Base-by-base conservation (phyloP, 2,113 vertebrate species). In the Cyphomyrus plagiostoma region DNA sequence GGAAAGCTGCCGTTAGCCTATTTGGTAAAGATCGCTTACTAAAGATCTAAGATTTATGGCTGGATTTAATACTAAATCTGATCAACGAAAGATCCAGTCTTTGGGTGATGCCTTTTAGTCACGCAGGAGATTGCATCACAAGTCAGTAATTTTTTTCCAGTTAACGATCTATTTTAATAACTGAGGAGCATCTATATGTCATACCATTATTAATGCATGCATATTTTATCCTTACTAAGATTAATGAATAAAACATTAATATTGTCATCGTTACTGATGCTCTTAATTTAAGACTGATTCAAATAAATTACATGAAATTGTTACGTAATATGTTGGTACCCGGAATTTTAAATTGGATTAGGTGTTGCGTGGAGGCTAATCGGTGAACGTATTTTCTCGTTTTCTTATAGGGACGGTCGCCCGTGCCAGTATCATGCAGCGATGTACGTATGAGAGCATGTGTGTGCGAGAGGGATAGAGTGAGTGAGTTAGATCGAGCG, bases 231-330 rank as follows among this genome's bases (percentile, higher is more conserved):
- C 11, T 80, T 80, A 80, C 35, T 80, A 80, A 80, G 74, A 42
- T 80, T 80, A 80, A 80, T 80, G 39, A 80, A 80, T 80, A 80
- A 80, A 80, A 80, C 74, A 80, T 80, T 19, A 80, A 42, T 80
- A 42, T 19, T 19, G 15, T 15, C 74, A 80, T 80, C 74, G 74
- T 80, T 80, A 80, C 39, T 42, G 39, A 42, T 80, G 74, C 35
- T 80, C 15, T 80, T 80, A 39, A 80, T 42, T 80, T 80, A 80
- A 39, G 35, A 42, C 5, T 80, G 74, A 80, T 80, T 80, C 74
- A 80, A 80, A 80, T 19, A 80, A 80, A 80, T 39, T 17, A 80
- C 62, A 70, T 70, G 13, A 42, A 80, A 80, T 42, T 80, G 74
- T 80, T 80, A 80, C 74, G 74, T 42, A 80, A 80, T 39, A 42